A percentile compares a stretch with the other conserved stretches of the same genome.
These are phyloP conservation scores for Gnatocerus cornutus DNA, from an alignment of 2,888 invertebrate species.

Conservation along the genomic window DNA sequence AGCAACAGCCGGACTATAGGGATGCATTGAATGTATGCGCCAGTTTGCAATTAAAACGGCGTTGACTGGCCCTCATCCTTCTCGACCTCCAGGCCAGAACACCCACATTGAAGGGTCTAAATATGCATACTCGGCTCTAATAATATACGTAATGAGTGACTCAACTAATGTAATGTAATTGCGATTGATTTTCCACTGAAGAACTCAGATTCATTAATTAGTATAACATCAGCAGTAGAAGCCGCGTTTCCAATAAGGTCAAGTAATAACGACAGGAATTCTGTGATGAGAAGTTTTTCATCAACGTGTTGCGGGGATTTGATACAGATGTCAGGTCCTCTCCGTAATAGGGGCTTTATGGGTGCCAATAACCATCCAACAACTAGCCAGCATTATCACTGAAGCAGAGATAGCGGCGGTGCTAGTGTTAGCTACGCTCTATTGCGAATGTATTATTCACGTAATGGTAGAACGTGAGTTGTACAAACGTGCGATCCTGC, in stretches of 20 bases:
- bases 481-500: slow-evolving; percentile 51
- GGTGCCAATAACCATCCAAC: slow-evolving; percentile 68
- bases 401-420: slow-evolving; percentile 60
- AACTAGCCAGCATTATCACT: slow-evolving; percentile 67
- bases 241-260: slow-evolving; percentile 8
- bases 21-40: slow-evolving; percentile 59
- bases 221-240: background rate
- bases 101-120: slow-evolving; percentile 51
- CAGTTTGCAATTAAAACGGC: slow-evolving; percentile 62
- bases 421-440: slow-evolving; percentile 61
- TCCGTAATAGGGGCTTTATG: slow-evolving; percentile 65
- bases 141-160: slow-evolving; percentile 58
- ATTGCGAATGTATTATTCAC: slow-evolving; percentile 59
- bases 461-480: slow-evolving; percentile 53
- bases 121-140: slow-evolving; percentile 48
- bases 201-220: background rate
- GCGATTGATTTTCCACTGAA: slow-evolving; percentile 37
- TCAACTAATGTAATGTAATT: slow-evolving; percentile 54
- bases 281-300: slow-evolving; percentile 49
- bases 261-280: slow-evolving; percentile 41
- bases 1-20: slow-evolving; percentile 52
- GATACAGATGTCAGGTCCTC: slow-evolving; percentile 65
- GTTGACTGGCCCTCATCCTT: slow-evolving; percentile 58
- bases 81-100: slow-evolving; percentile 44
- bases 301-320: slow-evolving; percentile 58